Conservation (phyloP, 2,888 invertebrate genomes). For the Phyllotreta striolata region DNA sequence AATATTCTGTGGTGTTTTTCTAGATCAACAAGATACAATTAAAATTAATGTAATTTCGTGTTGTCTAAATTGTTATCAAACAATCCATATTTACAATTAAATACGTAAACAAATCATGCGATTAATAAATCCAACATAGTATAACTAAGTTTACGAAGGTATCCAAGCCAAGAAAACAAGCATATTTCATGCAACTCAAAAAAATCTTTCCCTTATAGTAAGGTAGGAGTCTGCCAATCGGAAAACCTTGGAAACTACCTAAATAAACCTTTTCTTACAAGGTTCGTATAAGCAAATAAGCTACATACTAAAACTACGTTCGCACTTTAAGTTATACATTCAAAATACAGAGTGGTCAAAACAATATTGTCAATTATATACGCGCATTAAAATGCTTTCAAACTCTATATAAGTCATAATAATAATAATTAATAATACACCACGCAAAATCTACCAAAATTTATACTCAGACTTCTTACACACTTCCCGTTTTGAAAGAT, state of each 20-base stretch:
- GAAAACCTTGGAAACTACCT: conserved; percentile 54
- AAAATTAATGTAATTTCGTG: too few relatives aligned
- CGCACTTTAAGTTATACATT: conserved; percentile 50
- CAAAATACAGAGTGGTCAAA: conserved; percentile 38
- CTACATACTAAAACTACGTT: conserved; percentile 54
- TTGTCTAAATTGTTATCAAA: too few relatives aligned
- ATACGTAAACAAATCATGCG: conserved; percentile 20
- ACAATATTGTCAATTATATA: conserved; percentile 27
- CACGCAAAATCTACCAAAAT: conserved; percentile 28
- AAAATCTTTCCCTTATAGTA: conserved; percentile 64
- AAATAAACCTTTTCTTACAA: conserved; percentile 50
- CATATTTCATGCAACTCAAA: conserved; percentile 42
- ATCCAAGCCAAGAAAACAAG: conserved; percentile 30
- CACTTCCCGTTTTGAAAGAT: conserved; percentile 21
- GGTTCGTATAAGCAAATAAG: conserved; percentile 54
- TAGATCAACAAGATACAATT: too few relatives aligned
- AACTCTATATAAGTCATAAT: conserved; percentile 23
- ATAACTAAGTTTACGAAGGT: too few relatives aligned
- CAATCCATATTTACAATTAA: too few relatives aligned
- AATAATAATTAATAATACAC: conserved; percentile 6
- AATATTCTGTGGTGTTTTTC: too few relatives aligned
- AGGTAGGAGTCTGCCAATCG: conserved; percentile 60
- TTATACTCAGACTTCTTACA: conserved; percentile 19
- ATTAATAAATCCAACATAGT: conserved; percentile 15
- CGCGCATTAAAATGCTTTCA: conserved; percentile 24